phyloP scores from a whole-genome alignment of 92 coral and sea anemone species.

The Epizoanthus illoricatus region DNA sequence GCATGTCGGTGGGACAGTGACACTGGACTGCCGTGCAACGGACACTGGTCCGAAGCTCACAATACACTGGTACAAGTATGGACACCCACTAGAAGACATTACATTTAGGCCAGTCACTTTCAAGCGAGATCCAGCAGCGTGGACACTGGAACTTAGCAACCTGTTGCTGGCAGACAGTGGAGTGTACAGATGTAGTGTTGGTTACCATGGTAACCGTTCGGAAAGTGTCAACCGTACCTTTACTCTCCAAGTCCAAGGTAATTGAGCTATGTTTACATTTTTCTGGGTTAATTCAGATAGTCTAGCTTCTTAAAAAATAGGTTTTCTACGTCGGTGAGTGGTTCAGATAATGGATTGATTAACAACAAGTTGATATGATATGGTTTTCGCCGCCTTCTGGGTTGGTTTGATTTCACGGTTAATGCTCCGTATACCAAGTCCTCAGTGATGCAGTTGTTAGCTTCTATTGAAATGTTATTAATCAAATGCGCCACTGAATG shows the following conservation, averaged over 20 bases:
- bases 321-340: no score
- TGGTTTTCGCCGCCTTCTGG: no score
- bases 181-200: conserved; percentile 11
- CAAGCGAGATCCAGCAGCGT: conserved; percentile 16
- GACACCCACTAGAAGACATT: conserved; percentile 17
- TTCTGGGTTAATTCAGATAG: no score
- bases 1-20: conserved; percentile 15
- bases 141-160: conserved; percentile 18
- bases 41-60: conserved; percentile 5
- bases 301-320: no score
- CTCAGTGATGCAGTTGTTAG: no score
- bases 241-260: conserved; percentile 10
- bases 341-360: no score
- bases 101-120: conserved; percentile 23
- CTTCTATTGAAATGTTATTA: no score
- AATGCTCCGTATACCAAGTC: no score
- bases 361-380: no score
- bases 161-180: conserved; percentile 25
- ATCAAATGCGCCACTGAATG: no score
- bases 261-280: neutral
- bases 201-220: conserved; percentile 29
- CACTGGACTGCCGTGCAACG: conserved; percentile 21
- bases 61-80: conserved; percentile 34
- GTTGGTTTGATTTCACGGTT: no score
- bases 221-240: conserved; percentile 7